These are phyloP conservation scores for Mormyrops boulengeri DNA, from an alignment of 2,797 vertebrate species.

Conservation along the genomic window DNA sequence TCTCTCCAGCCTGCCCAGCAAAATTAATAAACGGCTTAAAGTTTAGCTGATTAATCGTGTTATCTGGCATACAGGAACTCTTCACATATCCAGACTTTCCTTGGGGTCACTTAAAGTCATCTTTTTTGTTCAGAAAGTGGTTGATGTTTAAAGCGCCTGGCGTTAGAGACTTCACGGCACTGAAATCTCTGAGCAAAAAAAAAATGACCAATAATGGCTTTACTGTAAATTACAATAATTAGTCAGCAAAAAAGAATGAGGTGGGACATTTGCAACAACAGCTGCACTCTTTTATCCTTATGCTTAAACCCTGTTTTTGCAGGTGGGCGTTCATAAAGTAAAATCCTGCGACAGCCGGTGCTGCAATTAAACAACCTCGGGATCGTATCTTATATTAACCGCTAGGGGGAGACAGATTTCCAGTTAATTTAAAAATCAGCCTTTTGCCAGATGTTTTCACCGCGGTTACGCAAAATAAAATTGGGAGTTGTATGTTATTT, in stretches of 20 bases:
- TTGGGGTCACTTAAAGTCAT: background rate
- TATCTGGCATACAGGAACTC: background rate
- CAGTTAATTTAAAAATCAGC: background rate
- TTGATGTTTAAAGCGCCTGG: background rate
- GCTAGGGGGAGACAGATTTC: conserved; percentile 12
- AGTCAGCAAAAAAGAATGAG: background rate
- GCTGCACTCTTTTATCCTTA: background rate
- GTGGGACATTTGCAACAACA: background rate
- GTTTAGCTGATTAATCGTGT: background rate
- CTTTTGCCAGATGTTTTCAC: background rate
- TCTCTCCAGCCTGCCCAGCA: background rate
- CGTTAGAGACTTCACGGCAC: background rate
- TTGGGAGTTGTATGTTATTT: background rate
- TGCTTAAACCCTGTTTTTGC: background rate
- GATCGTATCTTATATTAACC: background rate
- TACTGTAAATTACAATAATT: background rate
- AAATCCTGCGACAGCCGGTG: background rate
- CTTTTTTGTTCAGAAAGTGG: background rate
- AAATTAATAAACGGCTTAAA: background rate
- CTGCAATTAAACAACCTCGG: background rate
- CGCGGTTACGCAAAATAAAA: background rate
- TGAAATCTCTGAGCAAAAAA: background rate
- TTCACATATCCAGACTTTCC: background rate
- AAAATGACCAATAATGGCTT: background rate
- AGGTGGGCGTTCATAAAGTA: background rate